These are phyloP conservation scores for Alligator sinensis DNA, from an alignment of 2,113 vertebrate species.

Conservation along the genomic window DNA sequence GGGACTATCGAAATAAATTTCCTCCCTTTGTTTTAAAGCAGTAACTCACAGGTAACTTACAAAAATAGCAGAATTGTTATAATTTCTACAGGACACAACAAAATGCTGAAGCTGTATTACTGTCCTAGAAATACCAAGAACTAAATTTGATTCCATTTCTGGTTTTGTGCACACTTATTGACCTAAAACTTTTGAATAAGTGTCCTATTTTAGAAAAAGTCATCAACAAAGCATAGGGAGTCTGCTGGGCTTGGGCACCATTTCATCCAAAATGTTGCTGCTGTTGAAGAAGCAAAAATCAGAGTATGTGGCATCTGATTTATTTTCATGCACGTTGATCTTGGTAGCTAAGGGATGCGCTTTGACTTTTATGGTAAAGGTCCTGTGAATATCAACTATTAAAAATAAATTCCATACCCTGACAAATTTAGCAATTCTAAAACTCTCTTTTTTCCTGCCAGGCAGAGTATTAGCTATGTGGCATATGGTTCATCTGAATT, in stretches of 20 bases:
- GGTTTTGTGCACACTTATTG: constrained; percentile 6
- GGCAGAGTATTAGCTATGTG: background rate
- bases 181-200: constrained; percentile 15
- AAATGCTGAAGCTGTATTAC: background rate
- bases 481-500: background rate
- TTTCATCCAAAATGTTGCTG: background rate
- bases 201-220: background rate
- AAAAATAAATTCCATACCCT: background rate
- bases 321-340: background rate
- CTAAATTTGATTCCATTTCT: background rate
- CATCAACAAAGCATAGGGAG: background rate
- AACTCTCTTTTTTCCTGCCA: background rate
- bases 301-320: background rate
- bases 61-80: background rate
- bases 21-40: background rate
- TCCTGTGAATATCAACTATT: background rate
- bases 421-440: background rate
- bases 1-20: background rate
- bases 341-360: background rate
- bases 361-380: background rate
- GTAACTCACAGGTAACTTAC: background rate
- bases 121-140: background rate
- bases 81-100: background rate
- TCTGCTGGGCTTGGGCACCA: background rate
- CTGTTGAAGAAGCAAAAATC: background rate